Evolutionary conservation across 2,888 invertebrate genomes (phyloP).

Genomic region (Corbicula japonica): DNA sequence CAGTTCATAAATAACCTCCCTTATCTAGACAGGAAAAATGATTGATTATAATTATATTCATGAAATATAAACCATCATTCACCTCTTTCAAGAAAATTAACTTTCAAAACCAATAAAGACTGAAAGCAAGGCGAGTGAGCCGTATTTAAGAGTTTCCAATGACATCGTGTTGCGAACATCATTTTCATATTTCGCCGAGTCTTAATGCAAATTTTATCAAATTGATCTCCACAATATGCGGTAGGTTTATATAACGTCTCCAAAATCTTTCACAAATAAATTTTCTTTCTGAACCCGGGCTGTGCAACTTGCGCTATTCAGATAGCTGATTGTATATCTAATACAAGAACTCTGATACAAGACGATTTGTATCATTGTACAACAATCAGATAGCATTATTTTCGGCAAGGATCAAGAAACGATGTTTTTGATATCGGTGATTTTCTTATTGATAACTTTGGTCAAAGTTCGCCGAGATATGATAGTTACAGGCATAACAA

Average conservation of each 20-base stretch:
- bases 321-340: not conserved
- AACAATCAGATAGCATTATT: constrained; percentile 32
- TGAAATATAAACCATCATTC: constrained; percentile 60
- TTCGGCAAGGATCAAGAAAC: constrained; percentile 26
- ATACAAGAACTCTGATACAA: not conserved
- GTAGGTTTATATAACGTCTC: constrained; percentile 47
- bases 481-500: constrained; percentile 17
- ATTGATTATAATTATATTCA: constrained; percentile 66
- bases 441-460: constrained; percentile 37
- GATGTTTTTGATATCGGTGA: constrained; percentile 35
- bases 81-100: constrained; percentile 60
- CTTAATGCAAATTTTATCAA: constrained; percentile 27
- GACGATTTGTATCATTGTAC: constrained; percentile 15
- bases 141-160: constrained; percentile 25
- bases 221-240: constrained; percentile 28
- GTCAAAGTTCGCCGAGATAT: constrained; percentile 33
- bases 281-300: constrained; percentile 14
- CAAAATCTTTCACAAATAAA: constrained; percentile 23
- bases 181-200: constrained; percentile 14
- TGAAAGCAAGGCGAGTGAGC: constrained; percentile 12
- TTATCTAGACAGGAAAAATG: constrained; percentile 62
- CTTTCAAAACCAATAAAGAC: constrained; percentile 59
- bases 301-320: not conserved
- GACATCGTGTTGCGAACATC: constrained; percentile 18
- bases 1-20: constrained; percentile 38